Conservation (phyloP, 1,140 invertebrate species). For the Popillia japonica region DNA sequence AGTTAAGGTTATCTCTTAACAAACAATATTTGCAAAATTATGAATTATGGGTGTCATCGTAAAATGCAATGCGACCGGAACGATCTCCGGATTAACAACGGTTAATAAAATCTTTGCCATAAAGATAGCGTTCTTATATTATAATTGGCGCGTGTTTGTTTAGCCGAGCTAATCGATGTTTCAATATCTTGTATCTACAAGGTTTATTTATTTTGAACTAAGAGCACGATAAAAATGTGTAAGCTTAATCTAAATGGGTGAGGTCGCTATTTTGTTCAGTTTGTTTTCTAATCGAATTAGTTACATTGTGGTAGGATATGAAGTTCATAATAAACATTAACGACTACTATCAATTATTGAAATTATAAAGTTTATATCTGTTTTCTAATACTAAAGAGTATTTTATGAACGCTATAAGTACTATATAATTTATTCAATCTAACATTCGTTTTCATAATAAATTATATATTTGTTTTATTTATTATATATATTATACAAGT, state of each 20-base stretch:
- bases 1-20: background rate
- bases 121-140: background rate
- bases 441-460: too few species aligned
- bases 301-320: too few species aligned
- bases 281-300: background rate
- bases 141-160: constrained; percentile 1
- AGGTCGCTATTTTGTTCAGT: background rate
- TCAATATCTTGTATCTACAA: background rate
- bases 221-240: constrained; percentile 6
- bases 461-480: too few species aligned
- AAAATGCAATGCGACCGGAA: background rate
- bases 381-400: too few species aligned
- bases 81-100: constrained; percentile 3
- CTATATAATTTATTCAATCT: too few species aligned
- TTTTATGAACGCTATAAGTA: too few species aligned
- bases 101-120: constrained; percentile 4
- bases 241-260: background rate
- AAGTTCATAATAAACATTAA: too few species aligned
- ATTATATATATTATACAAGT: too few species aligned
- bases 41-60: constrained; percentile 1
- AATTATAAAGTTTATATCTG: too few species aligned
- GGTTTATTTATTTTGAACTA: constrained; percentile 6
- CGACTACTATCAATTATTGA: too few species aligned
- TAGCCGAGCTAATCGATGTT: background rate
- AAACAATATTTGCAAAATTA: constrained; percentile 12